These are phyloP conservation scores for Stomatorhinus ivindoensis DNA, from an alignment of 2,113 vertebrate species.

Conservation along the genomic window DNA sequence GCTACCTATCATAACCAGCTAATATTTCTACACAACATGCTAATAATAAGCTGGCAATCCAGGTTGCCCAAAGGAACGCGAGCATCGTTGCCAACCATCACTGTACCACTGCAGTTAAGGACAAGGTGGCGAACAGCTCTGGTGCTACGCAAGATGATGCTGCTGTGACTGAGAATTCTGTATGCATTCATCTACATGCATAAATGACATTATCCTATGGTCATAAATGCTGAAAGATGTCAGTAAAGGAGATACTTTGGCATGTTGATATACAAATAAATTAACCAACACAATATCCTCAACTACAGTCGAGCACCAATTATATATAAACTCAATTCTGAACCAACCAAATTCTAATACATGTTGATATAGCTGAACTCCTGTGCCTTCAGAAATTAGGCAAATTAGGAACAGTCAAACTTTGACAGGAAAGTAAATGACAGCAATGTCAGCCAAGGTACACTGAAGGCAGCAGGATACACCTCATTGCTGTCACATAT, in stretches of 20 bases:
- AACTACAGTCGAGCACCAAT: background rate
- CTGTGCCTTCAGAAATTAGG: background rate
- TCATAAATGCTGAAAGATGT: background rate
- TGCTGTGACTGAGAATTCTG: background rate
- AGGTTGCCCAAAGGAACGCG: background rate
- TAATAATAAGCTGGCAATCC: background rate
- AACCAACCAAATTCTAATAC: background rate
- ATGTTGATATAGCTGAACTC: background rate
- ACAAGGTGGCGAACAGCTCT: background rate
- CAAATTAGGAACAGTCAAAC: background rate
- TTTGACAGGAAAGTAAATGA: background rate
- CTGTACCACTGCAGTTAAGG: background rate
- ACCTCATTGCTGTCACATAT: background rate
- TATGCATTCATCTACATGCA: background rate
- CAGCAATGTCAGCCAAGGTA: background rate
- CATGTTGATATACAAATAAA: background rate
- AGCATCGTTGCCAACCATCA: background rate
- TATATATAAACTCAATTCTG: background rate
- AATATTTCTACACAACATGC: background rate
- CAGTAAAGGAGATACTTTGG: background rate
- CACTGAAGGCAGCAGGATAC: background rate
- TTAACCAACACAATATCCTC: background rate
- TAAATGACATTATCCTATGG: background rate
- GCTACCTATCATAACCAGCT: background rate
- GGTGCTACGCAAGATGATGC: background rate